Conservation (phyloP, 2,888 invertebrate species). For the Hirtodrosophila alboralis region DNA sequence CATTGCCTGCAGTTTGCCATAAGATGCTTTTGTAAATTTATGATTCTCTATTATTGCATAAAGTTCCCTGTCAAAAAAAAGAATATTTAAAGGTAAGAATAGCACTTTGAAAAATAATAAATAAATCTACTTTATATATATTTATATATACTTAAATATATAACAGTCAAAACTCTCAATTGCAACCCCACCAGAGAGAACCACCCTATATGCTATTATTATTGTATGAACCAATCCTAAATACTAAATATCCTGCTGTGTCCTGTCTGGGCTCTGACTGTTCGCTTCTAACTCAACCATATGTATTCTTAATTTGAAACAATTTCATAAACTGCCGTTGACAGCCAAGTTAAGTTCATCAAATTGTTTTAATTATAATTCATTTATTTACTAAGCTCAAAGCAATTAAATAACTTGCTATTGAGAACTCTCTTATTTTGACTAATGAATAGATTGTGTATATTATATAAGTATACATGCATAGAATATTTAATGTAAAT, state of each 20-base stretch:
- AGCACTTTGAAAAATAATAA: not conserved
- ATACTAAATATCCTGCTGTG: conserved; percentile 45
- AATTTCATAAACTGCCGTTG: conserved; percentile 73
- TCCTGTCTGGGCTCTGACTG: conserved; percentile 16
- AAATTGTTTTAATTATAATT: conserved; percentile 77
- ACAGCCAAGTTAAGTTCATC: conserved; percentile 66
- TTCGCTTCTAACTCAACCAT: conserved; percentile 26
- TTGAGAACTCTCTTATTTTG: conserved; percentile 4
- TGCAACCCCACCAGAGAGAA: conserved; percentile 8
- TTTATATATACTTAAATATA: not conserved
- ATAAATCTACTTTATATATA: not conserved
- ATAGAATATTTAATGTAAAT: too few relatives aligned
- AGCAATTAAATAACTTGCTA: conserved; percentile 75
- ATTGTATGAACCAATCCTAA: not conserved
- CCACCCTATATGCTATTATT: conserved; percentile 32
- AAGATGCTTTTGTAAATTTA: conserved; percentile 94
- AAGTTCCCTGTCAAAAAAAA: conserved; percentile 86
- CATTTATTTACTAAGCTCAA: conserved; percentile 62
- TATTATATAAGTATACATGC: conserved; percentile 1
- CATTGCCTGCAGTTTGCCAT: conserved; percentile 94
- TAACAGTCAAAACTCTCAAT: conserved; percentile 12
- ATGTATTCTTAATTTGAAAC: conserved; percentile 64
- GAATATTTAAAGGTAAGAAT: conserved; percentile 3
- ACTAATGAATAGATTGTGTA: conserved; percentile 22
- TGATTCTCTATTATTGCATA: conserved; percentile 95